Percentiles rank a stretch among this genome's conserved stretches.
Evolutionary conservation across 2,888 invertebrate genomes (phyloP).

Genomic region (Seladonia tumulorum): DNA sequence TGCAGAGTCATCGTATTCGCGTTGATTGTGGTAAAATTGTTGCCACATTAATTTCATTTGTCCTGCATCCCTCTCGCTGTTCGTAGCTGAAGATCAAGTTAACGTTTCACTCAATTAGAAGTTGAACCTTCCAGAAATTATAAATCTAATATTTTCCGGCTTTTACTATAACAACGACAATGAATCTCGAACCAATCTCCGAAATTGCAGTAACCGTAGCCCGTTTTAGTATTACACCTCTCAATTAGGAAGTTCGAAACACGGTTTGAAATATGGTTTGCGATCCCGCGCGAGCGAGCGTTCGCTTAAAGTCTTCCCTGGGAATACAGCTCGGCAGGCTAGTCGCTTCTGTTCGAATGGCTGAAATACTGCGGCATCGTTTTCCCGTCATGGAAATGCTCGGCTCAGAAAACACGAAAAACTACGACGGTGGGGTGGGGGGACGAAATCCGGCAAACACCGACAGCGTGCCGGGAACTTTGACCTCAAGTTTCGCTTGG

Average conservation of each 20-base stretch:
- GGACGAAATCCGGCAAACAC: neutral
- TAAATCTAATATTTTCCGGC: neutral
- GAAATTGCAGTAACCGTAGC: neutral
- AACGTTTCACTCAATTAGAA: neutral
- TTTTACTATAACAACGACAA: no score
- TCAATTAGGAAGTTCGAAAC: neutral
- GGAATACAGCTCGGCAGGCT: neutral
- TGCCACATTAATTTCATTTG: neutral
- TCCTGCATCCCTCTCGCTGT: neutral
- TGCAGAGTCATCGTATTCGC: no score
- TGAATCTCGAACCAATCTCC: neutral
- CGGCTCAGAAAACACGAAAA: neutral
- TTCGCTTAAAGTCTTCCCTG: neutral
- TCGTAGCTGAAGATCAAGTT: neutral
- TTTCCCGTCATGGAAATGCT: slow-evolving; percentile 1
- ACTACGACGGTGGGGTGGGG: neutral
- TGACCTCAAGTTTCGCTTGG: neutral
- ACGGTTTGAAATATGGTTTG: neutral
- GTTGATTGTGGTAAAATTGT: neutral
- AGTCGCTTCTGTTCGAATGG: neutral
- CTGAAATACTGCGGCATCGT: slow-evolving; percentile 7
- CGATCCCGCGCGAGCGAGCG: neutral
- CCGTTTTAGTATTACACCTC: neutral
- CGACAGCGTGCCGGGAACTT: neutral
- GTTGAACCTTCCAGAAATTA: neutral